phyloP scores from a whole-genome alignment of 1,140 invertebrate genomes.

The Aphaenogaster floridana region DNA sequence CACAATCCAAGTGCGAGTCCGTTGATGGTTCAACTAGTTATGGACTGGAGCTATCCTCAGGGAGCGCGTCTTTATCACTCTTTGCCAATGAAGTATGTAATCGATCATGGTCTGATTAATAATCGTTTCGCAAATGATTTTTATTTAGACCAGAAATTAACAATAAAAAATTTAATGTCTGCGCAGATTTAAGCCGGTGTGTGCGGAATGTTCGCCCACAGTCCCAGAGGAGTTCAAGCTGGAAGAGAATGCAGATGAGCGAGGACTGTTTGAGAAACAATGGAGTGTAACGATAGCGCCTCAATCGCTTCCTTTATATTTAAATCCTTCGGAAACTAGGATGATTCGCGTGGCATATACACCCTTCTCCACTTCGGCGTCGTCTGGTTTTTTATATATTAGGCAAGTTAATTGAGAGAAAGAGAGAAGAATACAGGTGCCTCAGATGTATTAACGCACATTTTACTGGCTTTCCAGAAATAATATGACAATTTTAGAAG shows the following conservation, averaged over 20 bases:
- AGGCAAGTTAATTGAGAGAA: constrained; percentile 73
- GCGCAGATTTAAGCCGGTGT: constrained; percentile 82
- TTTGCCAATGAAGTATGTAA: constrained; percentile 84
- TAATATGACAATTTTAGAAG: constrained; percentile 97
- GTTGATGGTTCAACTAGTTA: constrained; percentile 89
- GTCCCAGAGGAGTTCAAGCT: constrained; percentile 84
- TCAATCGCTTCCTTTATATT: constrained; percentile 82
- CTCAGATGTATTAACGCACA: neutral
- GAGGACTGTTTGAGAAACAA: constrained; percentile 76
- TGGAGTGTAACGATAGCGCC: constrained; percentile 76
- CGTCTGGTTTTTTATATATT: constrained; percentile 84
- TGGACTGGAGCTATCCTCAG: constrained; percentile 88
- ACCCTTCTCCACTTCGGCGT: constrained; percentile 78
- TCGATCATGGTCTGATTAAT: neutral
- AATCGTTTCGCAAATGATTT: neutral
- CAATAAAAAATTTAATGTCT: neutral
- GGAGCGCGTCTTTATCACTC: constrained; percentile 86
- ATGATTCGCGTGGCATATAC: constrained; percentile 83
- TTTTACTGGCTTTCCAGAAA: constrained; percentile 89
- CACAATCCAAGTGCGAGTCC: constrained; percentile 89
- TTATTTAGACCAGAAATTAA: neutral
- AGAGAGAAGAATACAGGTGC: neutral
- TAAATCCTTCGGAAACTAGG: constrained; percentile 85
- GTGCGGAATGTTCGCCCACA: constrained; percentile 79
- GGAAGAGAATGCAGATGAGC: constrained; percentile 78